These are phyloP conservation scores for Scolanthus callimorphus DNA, from an alignment of 92 coral and sea anemone genomes.

Conservation along the genomic window DNA sequence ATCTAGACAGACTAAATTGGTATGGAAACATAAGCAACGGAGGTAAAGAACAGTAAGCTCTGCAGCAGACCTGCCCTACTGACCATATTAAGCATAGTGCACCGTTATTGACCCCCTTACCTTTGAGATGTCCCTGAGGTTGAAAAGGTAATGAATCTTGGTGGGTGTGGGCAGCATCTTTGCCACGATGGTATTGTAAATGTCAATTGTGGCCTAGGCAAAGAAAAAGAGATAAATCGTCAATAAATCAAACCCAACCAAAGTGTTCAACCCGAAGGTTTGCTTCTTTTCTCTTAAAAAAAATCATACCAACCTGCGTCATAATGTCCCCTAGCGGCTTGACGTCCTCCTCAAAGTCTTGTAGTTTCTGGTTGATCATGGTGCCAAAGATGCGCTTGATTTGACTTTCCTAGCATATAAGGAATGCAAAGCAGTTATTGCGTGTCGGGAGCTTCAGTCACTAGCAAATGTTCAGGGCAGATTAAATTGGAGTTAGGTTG, in stretches of 20 bases:
- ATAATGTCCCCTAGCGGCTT: conserved; percentile 95
- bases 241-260: not conserved
- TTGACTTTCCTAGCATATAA: conserved; percentile 77
- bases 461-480: too few relatives aligned
- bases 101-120: too few relatives aligned
- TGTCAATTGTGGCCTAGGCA: conserved; percentile 94
- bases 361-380: conserved; percentile 97
- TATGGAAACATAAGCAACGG: too few relatives aligned
- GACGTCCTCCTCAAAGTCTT: conserved; percentile 98
- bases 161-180: conserved; percentile 99
- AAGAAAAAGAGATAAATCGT: not conserved
- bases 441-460: too few relatives aligned
- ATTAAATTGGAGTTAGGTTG: too few relatives aligned
- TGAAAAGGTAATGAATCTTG: conserved; percentile 95
- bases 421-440: not conserved
- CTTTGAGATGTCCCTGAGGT: conserved; percentile 96
- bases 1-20: too few relatives aligned
- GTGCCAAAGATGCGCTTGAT: conserved; percentile 98
- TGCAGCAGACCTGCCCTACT: too few relatives aligned
- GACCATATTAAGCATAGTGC: too few relatives aligned
- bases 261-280: too few relatives aligned
- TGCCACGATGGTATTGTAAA: conserved; percentile 86
- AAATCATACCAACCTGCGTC: conserved; percentile 72
- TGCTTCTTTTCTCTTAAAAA: too few relatives aligned
- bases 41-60: too few relatives aligned